Evolutionary conservation across 2,797 vertebrate genomes (phyloP).

Genomic region (Eulemur albifrons): DNA sequence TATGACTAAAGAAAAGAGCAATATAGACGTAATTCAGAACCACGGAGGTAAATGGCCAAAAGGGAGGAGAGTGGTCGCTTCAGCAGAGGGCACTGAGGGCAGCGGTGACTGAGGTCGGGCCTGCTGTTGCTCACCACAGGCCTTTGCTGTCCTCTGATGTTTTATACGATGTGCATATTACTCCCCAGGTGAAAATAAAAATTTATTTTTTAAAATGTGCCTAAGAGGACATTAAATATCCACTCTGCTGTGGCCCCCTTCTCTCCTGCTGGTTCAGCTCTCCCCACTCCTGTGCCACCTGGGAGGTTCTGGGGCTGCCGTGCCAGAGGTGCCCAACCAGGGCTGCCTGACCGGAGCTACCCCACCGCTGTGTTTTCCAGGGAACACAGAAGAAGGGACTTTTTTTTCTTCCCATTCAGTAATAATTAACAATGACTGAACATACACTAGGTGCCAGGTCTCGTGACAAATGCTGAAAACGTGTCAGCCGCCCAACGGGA

Average conservation of each 20-base stretch:
- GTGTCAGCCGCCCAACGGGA: rapidly evolving
- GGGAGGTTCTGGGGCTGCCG: neutral
- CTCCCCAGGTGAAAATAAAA: neutral
- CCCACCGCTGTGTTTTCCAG: neutral
- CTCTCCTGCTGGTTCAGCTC: neutral
- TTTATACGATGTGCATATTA: too few relatives aligned
- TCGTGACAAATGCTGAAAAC: neutral
- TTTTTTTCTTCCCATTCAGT: neutral
- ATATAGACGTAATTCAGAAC: neutral
- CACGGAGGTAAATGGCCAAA: neutral
- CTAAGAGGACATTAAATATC: neutral
- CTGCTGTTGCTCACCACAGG: rapidly evolving
- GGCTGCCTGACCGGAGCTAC: neutral
- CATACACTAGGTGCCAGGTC: too few relatives aligned
- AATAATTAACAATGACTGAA: neutral
- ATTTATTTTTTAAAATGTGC: neutral
- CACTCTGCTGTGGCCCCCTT: rapidly evolving
- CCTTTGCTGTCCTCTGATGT: neutral
- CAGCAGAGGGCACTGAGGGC: neutral
- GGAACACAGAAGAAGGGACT: neutral
- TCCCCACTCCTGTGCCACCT: neutral
- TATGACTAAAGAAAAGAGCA: neutral
- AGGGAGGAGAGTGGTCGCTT: neutral
- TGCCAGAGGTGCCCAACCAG: neutral
- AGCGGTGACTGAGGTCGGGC: rapidly evolving